Conservation (phyloP, 2,888 invertebrate species). For the Malachius bipustulatus region DNA sequence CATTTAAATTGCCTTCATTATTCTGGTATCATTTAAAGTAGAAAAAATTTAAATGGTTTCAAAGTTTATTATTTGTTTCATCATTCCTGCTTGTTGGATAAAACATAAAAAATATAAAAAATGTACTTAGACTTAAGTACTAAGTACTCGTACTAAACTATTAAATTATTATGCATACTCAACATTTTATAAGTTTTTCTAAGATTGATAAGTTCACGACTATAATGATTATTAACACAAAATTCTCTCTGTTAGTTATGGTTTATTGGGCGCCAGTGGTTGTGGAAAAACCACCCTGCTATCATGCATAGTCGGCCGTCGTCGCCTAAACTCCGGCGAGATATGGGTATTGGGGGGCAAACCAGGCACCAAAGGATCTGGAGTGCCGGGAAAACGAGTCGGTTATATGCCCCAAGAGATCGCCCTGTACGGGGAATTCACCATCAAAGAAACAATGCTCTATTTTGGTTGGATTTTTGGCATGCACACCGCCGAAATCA, state of each 20-base stretch:
- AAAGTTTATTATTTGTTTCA: no score
- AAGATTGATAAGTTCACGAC: no score
- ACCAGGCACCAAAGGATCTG: conserved; percentile 81
- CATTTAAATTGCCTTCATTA: no score
- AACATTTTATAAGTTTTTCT: no score
- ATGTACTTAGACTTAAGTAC: no score
- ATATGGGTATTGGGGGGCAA: conserved; percentile 83
- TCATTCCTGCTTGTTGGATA: no score
- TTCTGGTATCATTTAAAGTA: no score
- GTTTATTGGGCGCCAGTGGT: conserved; percentile 86
- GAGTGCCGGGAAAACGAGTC: conserved; percentile 87
- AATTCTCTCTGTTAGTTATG: conserved; percentile 59
- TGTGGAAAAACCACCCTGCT: conserved; percentile 94
- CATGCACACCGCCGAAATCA: conserved; percentile 73
- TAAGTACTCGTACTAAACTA: no score
- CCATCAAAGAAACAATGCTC: conserved; percentile 89
- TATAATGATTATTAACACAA: no score
- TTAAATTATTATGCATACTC: no score
- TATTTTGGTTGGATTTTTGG: conserved; percentile 95
- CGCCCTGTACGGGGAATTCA: conserved; percentile 82
- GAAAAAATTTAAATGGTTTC: no score
- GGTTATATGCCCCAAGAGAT: conserved; percentile 96
- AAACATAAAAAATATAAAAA: no score
- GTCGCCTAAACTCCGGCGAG: conserved; percentile 74
- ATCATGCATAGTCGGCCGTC: conserved; percentile 82